Conservation (phyloP, 2,888 invertebrate species). For the Drosophila imparisetae region DNA sequence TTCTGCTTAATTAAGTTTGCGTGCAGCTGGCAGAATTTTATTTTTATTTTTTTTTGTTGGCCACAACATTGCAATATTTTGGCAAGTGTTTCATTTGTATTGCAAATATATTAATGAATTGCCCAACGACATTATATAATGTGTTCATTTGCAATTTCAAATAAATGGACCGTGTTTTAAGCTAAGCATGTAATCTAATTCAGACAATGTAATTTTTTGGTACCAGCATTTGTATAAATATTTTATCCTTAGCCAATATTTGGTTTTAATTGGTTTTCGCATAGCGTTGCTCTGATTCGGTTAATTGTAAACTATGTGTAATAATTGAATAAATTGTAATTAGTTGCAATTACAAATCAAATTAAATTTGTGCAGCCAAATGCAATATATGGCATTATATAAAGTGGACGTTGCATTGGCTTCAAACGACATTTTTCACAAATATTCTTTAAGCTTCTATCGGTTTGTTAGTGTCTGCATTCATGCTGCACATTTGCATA, state of each 20-base stretch:
- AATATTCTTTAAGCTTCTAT: slow-evolving; percentile 15
- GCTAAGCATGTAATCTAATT: not conserved
- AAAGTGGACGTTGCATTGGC: not conserved
- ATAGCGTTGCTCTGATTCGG: not conserved
- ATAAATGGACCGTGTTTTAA: not conserved
- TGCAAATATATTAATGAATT: slow-evolving; percentile 6
- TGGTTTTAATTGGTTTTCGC: not conserved
- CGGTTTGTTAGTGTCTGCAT: slow-evolving; percentile 19
- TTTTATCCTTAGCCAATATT: not conserved
- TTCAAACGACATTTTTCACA: slow-evolving; percentile 6
- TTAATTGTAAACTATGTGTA: not conserved
- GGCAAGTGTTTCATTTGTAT: slow-evolving; percentile 16
- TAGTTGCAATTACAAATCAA: not conserved
- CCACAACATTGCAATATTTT: not conserved
- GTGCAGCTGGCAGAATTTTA: slow-evolving; percentile 15
- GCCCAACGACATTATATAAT: not conserved
- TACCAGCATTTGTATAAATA: not conserved
- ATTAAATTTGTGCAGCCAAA: not conserved
- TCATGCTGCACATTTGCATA: slow-evolving; percentile 53
- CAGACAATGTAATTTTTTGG: not conserved
- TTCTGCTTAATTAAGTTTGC: slow-evolving; percentile 55
- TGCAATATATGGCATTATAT: not conserved
- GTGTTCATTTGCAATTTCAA: not conserved
- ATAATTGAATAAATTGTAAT: not conserved
- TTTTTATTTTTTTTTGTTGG: not conserved